phyloP scores from a whole-genome alignment of 2,888 invertebrate species.

The Brassicogethes aeneus region DNA sequence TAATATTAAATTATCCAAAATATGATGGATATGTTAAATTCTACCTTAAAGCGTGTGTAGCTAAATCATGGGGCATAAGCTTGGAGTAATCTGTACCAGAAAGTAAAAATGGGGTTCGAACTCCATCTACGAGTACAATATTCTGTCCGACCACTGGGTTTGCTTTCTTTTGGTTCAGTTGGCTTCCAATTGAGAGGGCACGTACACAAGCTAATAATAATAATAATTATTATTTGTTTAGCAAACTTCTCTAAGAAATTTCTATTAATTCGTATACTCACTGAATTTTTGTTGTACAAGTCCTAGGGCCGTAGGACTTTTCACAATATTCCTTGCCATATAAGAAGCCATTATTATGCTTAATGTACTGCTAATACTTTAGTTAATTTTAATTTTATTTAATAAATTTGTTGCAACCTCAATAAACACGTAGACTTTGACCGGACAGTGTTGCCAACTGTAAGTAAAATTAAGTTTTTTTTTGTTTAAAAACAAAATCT shows the following conservation, averaged over 20 bases:
- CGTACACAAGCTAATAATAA: constrained; percentile 41
- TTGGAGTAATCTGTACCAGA: constrained; percentile 91
- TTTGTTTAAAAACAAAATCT: too few species aligned
- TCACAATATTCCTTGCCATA: constrained; percentile 27
- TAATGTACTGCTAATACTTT: not conserved
- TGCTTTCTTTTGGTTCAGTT: constrained; percentile 46
- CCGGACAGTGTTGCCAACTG: constrained; percentile 12
- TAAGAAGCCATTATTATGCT: constrained; percentile 27
- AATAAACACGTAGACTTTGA: constrained; percentile 14
- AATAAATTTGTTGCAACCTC: constrained; percentile 1
- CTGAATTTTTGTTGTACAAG: constrained; percentile 24
- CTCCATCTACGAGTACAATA: constrained; percentile 94
- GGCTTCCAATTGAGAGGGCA: constrained; percentile 45
- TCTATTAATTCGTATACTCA: constrained; percentile 15
- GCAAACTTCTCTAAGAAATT: too few species aligned
- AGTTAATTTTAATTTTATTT: not conserved
- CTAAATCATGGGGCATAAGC: constrained; percentile 94
- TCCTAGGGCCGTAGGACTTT: constrained; percentile 22
- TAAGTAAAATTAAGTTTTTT: constrained; percentile 3
- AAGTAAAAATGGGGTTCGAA: constrained; percentile 88
- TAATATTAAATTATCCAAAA: not conserved
- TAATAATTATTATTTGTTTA: too few species aligned
- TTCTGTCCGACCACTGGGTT: constrained; percentile 64
- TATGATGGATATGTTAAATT: constrained; percentile 27
- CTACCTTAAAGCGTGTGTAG: constrained; percentile 82